Base-by-base conservation (phyloP, 2,113 vertebrate species). In the Anguilla rostrata region DNA sequence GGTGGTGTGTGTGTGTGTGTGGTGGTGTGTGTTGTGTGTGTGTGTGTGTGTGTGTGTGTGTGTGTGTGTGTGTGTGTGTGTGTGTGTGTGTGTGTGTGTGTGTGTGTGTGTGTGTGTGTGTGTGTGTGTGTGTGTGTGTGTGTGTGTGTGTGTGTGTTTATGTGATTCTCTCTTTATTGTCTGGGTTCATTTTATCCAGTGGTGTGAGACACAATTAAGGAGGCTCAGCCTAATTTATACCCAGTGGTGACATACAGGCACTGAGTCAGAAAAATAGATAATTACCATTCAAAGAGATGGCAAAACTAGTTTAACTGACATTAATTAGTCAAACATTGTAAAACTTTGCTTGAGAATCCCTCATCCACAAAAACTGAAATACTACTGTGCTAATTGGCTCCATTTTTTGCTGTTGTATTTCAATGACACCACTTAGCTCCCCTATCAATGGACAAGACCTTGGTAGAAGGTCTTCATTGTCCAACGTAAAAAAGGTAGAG, bases 241-340 rank as follows among this genome's bases (percentile, higher is more conserved):
- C 91, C 92, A 88, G 91, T 80, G 91, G 91, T 94, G 94, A 94
- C 94, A 93, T 95, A 93, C 90, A 92, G 92, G 94, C 94, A 95
- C 90, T 89, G 94, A 94, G 92, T 94, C 85, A 91, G 94, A 94
- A 94, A 95, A 93, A 16, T 66, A 93, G 93, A 94, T 95, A 95
- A 96, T 95, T 96, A 95, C 93, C 93, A 94, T 92, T 95, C 94
- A 94, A 89, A 93, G 91, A 92, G 91, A 93, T 86, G 88, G 89
- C 53, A 89, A 88, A 92, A 92, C 92, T 93, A 88, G 92, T 94
- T 95, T 93, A 93, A 93, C 90, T 93, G 92, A 93, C 92, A 89
- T 93, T 95, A 96, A 96, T 95, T 96, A 94, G 94, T 93, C 89
- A 91, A 94, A 92, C 88, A 89, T 87, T 92, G 91, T 83, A 87